Evolutionary conservation across 2,797 vertebrate species (phyloP).

Genomic region (Apogon hyalosoma): DNA sequence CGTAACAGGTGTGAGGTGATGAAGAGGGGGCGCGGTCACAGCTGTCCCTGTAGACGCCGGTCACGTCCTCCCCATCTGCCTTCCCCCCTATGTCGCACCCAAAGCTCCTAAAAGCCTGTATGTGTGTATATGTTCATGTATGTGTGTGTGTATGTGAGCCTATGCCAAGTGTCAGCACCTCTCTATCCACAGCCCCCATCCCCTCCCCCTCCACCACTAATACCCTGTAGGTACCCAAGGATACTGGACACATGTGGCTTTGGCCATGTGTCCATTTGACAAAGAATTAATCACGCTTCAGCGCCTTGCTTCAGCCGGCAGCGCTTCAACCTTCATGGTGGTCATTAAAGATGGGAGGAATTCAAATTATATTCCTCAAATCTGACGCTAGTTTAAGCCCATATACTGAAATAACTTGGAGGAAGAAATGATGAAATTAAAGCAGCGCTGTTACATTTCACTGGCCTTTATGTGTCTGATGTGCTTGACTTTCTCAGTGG

Average conservation of each 20-base stretch:
- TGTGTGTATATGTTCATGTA: conserved; percentile 27
- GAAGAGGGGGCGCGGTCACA: conserved; percentile 75
- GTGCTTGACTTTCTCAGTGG: conserved; percentile 24
- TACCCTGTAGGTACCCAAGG: conserved; percentile 53
- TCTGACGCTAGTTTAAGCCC: conserved; percentile 7
- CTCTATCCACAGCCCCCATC: conserved; percentile 41
- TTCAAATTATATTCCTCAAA: conserved; percentile 38
- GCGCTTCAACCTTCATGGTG: conserved; percentile 18
- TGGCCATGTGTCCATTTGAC: conserved; percentile 70
- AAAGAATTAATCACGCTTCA: conserved; percentile 43
- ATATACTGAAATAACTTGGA: conserved; percentile 30
- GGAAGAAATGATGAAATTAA: conserved; percentile 48
- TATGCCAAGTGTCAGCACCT: conserved; percentile 76
- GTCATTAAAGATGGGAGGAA: conserved; percentile 30
- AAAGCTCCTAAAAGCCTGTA: conserved; percentile 56
- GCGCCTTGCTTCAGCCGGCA: conserved; percentile 28
- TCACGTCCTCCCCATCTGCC: conserved; percentile 84
- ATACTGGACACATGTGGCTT: conserved; percentile 58
- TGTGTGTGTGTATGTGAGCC: conserved; percentile 40
- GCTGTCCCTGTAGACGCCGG: conserved; percentile 84
- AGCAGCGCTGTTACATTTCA: conserved; percentile 17
- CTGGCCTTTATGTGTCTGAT: conserved; percentile 30
- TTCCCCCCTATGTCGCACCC: conserved; percentile 43
- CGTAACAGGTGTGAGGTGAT: conserved; percentile 88
- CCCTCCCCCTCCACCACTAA: conserved; percentile 38